Base-by-base conservation (phyloP, 1,140 invertebrate species). In the Nasonia longicornis region DNA sequence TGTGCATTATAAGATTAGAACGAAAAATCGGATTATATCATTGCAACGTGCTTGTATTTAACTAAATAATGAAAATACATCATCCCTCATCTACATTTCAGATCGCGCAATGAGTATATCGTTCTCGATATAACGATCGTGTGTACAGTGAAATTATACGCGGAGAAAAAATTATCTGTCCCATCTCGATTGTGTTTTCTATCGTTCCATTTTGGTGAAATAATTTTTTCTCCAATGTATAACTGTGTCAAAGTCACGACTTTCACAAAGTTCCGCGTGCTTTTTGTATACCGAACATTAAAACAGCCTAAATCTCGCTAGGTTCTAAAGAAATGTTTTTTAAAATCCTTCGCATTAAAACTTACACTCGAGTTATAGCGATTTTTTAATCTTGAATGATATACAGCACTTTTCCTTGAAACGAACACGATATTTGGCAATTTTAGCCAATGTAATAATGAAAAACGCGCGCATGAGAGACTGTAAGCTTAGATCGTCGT, bases 401-500 rank as follows among this genome's bases (percentile, higher is more conserved):
- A 26, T 3, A 58, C 3, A 14, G 48, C 48, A 11, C 66, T 67
- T 11, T 67, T 67, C 26, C 22, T 67, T 16, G 22, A 12, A 67
- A 67, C 10, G 11, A 20, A n/a, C 16, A 58, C 52, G 0, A 58
- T 58, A n/a, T 58, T 58, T 58, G 52, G 66, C 22, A 2, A 73
- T 48, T 73, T 48, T 26, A 35, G 42, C 26, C 45, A 58, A 58
- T 71, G 8, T 71, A 71, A 71, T 67, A 71, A 71, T 16, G 35
- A 71, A 73, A 22, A 38, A 76, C 2, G 26, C 20, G 38, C 52
- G 31, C 42, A 67, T 29, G 22, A 67, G 48, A 70, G 26, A 64
- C 10, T 72, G 72, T 82, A 87, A 86, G 82, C 84, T 85, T 87
- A 87, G 84, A 87, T 85, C 81, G 66, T 87, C 85, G 84, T 86